phyloP scores from a whole-genome alignment of 1,140 invertebrate species.

The Venustaconcha ellipsiformis region DNA sequence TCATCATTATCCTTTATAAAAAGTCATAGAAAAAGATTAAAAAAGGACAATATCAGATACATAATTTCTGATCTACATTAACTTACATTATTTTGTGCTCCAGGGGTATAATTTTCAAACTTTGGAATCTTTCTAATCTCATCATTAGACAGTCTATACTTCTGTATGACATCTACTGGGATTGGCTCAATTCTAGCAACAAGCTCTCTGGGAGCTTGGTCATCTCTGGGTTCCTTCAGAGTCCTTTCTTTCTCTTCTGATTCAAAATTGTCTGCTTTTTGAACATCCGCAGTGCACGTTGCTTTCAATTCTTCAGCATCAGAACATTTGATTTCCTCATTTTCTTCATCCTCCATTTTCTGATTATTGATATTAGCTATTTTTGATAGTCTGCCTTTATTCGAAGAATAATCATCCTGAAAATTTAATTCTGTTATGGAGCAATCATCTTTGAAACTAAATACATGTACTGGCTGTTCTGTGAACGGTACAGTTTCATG shows the following conservation, averaged over 20 bases:
- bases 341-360: too few species aligned
- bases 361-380: too few species aligned
- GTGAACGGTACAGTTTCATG: background rate
- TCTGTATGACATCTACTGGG: slow-evolving; percentile 43
- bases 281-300: too few species aligned
- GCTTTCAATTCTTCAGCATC: too few species aligned
- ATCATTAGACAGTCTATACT: slow-evolving; percentile 63
- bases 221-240: background rate
- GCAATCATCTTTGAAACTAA: background rate
- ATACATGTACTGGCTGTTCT: background rate
- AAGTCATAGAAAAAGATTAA: background rate
- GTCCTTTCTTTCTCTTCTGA: background rate
- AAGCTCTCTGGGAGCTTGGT: background rate
- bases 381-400: too few species aligned
- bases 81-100: slow-evolving; percentile 65
- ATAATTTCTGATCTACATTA: too few species aligned
- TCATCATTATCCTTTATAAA: background rate
- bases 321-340: too few species aligned
- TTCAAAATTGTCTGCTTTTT: too few species aligned
- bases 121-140: slow-evolving; percentile 70
- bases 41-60: background rate
- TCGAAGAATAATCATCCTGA: too few species aligned
- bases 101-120: slow-evolving; percentile 71
- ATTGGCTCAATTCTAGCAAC: slow-evolving; percentile 31
- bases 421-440: too few species aligned